Conservation (phyloP, 2,113 vertebrate species). For the Pachyramphus minor region DNA sequence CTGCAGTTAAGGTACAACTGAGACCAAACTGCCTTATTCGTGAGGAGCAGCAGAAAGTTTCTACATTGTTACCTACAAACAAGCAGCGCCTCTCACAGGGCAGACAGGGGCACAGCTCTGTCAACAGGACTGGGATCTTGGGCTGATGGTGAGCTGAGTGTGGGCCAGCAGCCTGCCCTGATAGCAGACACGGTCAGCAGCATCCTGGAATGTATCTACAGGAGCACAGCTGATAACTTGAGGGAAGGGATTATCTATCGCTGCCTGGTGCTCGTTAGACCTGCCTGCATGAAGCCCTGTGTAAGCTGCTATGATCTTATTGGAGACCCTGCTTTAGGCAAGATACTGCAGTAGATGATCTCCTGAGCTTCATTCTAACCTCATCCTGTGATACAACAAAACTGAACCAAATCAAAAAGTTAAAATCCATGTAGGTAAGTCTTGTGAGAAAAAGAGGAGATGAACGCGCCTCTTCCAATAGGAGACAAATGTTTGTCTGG, state of each 20-base stretch:
- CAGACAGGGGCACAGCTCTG: not conserved
- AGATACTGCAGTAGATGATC: not conserved
- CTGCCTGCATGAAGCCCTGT: not conserved
- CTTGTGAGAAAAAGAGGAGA: not conserved
- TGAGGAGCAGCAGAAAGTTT: not conserved
- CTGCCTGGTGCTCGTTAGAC: not conserved
- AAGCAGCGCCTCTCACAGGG: not conserved
- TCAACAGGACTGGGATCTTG: not conserved
- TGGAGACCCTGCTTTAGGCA: not conserved
- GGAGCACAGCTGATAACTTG: not conserved
- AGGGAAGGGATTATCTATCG: not conserved
- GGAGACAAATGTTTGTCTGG: not conserved
- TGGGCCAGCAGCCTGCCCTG: not conserved
- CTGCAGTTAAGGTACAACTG: not conserved
- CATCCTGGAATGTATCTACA: not conserved
- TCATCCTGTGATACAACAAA: not conserved
- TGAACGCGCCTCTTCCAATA: not conserved
- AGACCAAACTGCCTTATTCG: not conserved
- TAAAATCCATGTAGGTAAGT: not conserved
- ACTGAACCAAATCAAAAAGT: not conserved
- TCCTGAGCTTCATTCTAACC: not conserved
- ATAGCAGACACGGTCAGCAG: not conserved
- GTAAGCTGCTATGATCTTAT: not conserved
- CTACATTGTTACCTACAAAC: not conserved
- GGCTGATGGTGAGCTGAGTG: not conserved